phyloP scores from a whole-genome alignment of 2,113 vertebrate genomes.

The Laterallus jamaicensis region DNA sequence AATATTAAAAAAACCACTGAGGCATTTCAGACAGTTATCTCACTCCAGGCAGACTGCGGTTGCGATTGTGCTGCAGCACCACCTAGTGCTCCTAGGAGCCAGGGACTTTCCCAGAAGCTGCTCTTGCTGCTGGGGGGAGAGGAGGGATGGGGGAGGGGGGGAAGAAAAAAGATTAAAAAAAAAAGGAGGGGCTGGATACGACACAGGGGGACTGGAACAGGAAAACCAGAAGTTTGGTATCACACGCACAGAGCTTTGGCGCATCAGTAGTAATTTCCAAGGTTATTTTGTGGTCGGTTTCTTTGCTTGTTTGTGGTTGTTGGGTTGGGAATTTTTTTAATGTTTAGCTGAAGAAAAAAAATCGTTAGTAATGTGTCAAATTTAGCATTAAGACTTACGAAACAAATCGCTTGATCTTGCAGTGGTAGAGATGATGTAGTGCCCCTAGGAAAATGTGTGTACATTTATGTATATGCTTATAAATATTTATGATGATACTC shows the following conservation, averaged over 20 bases:
- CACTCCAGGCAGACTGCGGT: rapidly evolving
- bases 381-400: background rate
- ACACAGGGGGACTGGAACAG: too few relatives aligned
- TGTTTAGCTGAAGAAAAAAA: background rate
- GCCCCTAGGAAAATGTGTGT: background rate
- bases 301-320: too few relatives aligned
- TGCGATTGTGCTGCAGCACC: constrained; percentile 67
- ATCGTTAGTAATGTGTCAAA: background rate
- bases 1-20: too few relatives aligned
- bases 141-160: too few relatives aligned
- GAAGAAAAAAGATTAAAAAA: too few relatives aligned
- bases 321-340: too few relatives aligned
- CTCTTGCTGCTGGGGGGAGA: rapidly evolving
- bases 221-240: background rate
- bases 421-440: background rate
- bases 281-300: background rate
- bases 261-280: background rate
- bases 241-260: background rate
- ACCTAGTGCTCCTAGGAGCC: constrained; percentile 57
- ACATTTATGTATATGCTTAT: background rate
- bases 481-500: background rate
- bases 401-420: background rate
- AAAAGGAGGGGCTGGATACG: too few relatives aligned
- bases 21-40: too few relatives aligned
- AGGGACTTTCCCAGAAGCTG: background rate